Evolutionary conservation across 1,140 invertebrate genomes (phyloP).

Genomic region (Odontomachus brunneus): DNA sequence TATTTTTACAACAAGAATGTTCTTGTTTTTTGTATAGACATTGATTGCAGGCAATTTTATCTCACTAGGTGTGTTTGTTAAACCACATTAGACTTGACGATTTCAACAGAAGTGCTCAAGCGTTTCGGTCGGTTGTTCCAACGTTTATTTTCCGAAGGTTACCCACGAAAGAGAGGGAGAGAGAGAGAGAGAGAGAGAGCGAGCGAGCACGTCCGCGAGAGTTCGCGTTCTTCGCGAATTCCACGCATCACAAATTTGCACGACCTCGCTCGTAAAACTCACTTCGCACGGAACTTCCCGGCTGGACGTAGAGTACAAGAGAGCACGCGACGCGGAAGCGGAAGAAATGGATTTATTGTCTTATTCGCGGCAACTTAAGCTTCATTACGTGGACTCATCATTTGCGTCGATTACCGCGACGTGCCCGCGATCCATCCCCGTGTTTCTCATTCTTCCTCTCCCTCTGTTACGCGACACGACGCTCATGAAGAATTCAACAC

Average conservation of each 20-base stretch:
- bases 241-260: neutral
- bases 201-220: too few species aligned
- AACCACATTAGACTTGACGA: too few species aligned
- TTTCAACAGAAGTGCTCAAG: too few species aligned
- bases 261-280: neutral
- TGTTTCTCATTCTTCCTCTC: slow-evolving; percentile 5
- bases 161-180: neutral
- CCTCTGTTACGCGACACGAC: neutral
- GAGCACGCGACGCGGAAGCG: slow-evolving; percentile 33
- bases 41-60: too few species aligned
- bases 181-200: neutral
- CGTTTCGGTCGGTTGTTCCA: too few species aligned
- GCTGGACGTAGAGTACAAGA: neutral
- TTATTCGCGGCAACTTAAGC: slow-evolving; percentile 33
- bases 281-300: neutral
- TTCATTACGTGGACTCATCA: slow-evolving; percentile 26
- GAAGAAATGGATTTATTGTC: slow-evolving; percentile 33
- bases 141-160: too few species aligned
- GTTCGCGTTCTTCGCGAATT: neutral
- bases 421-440: neutral
- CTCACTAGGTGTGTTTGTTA: too few species aligned
- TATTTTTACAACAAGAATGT: too few species aligned
- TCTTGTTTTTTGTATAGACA: too few species aligned
- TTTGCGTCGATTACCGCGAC: slow-evolving; percentile 39
- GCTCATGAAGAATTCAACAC: slow-evolving; percentile 40